phyloP scores from a whole-genome alignment of 2,113 vertebrate species.

The Passer montanus region DNA sequence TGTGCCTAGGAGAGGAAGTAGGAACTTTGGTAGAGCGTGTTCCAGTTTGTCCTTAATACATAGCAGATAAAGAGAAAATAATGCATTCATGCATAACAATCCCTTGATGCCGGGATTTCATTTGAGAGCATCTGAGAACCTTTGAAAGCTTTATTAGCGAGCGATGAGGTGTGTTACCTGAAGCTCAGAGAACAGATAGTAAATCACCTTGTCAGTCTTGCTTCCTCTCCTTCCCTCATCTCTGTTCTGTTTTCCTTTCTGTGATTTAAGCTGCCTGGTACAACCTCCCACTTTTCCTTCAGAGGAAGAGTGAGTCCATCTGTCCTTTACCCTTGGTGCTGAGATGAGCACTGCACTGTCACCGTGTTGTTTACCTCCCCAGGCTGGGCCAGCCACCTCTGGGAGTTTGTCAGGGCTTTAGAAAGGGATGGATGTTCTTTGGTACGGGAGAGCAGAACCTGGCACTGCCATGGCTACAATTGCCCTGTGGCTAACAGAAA shows the following conservation, averaged over 20 bases:
- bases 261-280: neutral
- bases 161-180: neutral
- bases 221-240: neutral
- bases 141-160: neutral
- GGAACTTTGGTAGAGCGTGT: neutral
- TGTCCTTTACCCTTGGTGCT: neutral
- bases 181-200: neutral
- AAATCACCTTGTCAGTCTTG: neutral
- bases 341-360: neutral
- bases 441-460: neutral
- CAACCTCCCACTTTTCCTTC: neutral
- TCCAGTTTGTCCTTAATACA: neutral
- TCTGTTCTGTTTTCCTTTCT: neutral
- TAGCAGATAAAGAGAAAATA: neutral
- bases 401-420: neutral
- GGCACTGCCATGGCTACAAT: slow-evolving; percentile 7
- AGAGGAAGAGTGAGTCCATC: neutral
- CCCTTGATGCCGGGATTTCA: neutral
- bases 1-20: neutral
- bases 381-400: neutral
- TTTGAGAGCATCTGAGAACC: neutral
- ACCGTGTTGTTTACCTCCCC: neutral
- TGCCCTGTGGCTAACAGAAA: neutral
- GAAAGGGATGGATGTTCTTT: neutral
- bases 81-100: neutral